Conservation (phyloP, 2,888 invertebrate species). For the Mayetiola destructor region DNA sequence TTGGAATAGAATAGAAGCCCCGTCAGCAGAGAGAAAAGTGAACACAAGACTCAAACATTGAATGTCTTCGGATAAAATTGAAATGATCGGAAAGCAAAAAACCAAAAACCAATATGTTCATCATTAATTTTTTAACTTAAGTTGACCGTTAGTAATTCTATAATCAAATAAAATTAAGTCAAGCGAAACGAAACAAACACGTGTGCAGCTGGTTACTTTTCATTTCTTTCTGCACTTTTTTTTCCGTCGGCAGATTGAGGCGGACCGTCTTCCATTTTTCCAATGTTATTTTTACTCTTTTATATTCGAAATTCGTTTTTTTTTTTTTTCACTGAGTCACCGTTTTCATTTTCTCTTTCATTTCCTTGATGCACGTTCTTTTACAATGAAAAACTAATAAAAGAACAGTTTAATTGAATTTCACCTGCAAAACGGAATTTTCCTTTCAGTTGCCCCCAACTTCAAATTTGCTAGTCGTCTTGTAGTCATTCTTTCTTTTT, state of each 20-base stretch:
- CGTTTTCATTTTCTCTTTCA: not conserved
- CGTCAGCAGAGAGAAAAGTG: not conserved
- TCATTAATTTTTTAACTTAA: conserved; percentile 7
- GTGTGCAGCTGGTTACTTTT: no score
- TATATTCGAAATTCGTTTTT: not conserved
- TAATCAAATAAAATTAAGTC: conserved; percentile 8
- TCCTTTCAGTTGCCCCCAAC: not conserved
- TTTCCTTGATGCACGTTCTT: not conserved
- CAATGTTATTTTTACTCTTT: not conserved
- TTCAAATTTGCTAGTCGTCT: not conserved
- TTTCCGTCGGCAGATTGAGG: no score
- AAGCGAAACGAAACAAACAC: conserved; percentile 3
- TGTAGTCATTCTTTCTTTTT: not conserved
- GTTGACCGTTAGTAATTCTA: conserved; percentile 10
- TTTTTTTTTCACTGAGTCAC: not conserved
- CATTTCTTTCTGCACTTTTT: no score
- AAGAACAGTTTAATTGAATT: conserved; percentile 12
- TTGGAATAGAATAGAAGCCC: not conserved
- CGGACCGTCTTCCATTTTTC: not conserved
- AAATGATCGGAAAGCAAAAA: not conserved
- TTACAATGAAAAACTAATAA: not conserved
- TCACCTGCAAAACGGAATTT: conserved; percentile 10
- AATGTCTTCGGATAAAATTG: not conserved
- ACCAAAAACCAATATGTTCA: not conserved
- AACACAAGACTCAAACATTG: not conserved